Percentiles rank a stretch among this genome's conserved stretches.
Evolutionary conservation across 1,140 invertebrate species (phyloP).

Genomic region (Musca vetustissima): DNA sequence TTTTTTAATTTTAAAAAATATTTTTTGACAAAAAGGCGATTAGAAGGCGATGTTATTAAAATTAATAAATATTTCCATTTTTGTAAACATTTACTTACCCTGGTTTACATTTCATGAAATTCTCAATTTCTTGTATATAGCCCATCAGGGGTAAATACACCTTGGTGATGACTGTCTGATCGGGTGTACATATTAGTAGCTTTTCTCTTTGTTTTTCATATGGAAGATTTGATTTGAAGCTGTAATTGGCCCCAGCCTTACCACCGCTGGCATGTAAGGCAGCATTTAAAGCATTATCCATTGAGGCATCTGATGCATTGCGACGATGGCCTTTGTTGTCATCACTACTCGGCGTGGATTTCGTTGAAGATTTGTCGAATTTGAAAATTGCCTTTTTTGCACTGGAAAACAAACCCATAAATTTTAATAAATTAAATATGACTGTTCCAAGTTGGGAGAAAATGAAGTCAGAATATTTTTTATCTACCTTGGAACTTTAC

Average conservation of each 20-base stretch:
- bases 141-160: constrained; percentile 74
- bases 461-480: too few relatives aligned
- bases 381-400: constrained; percentile 66
- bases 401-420: constrained; percentile 29
- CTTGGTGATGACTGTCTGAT: constrained; percentile 74
- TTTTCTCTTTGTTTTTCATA: constrained; percentile 57
- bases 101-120: constrained; percentile 63
- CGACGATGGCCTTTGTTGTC: constrained; percentile 63
- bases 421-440: not conserved
- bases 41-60: too few relatives aligned
- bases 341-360: constrained; percentile 37
- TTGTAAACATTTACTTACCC: constrained; percentile 60
- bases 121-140: constrained; percentile 79
- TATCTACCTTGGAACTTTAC: constrained; percentile 67
- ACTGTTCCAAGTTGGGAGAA: not conserved
- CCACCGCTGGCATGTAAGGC: constrained; percentile 28
- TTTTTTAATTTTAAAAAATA: too few relatives aligned
- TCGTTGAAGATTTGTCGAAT: constrained; percentile 72
- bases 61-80: too few relatives aligned
- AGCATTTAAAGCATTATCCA: constrained; percentile 45
- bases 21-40: too few relatives aligned
- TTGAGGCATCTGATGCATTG: constrained; percentile 52
- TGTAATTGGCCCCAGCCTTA: constrained; percentile 38
- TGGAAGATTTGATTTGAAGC: constrained; percentile 32
- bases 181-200: constrained; percentile 69